Percentiles rank a stretch among this genome's conserved stretches.
Evolutionary conservation across 1,140 invertebrate genomes (phyloP).

Genomic region (Chionoecetes opilio): DNA sequence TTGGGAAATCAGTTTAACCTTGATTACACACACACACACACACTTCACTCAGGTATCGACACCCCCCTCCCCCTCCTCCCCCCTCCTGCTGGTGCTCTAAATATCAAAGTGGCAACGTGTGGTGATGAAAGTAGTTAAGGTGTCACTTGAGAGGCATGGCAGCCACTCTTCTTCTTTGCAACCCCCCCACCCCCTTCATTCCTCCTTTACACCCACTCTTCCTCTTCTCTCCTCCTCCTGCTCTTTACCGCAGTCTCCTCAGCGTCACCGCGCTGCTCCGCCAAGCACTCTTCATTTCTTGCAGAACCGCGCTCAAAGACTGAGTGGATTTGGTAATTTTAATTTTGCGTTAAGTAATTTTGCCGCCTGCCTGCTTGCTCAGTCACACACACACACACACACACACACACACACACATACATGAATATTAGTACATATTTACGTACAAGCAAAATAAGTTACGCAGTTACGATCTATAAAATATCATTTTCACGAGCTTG

Average conservation of each 20-base stretch:
- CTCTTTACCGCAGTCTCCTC: neutral
- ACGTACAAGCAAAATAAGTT: neutral
- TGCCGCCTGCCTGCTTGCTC: neutral
- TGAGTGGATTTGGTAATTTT: neutral
- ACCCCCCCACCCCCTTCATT: neutral
- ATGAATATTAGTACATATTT: neutral
- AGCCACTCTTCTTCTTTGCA: neutral
- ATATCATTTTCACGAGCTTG: too few species aligned
- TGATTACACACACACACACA: neutral
- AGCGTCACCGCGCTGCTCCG: neutral
- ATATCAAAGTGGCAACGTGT: constrained; percentile 44
- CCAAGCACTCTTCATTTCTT: neutral
- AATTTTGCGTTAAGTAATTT: constrained; percentile 16
- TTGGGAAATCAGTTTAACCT: too few species aligned
- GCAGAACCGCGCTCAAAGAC: neutral
- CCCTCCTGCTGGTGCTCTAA: neutral
- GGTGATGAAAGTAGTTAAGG: neutral
- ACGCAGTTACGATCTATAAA: neutral
- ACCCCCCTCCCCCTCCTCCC: neutral
- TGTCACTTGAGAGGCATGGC: neutral
- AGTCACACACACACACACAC: neutral
- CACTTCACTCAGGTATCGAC: neutral
- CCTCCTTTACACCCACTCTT: neutral
- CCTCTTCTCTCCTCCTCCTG: neutral
- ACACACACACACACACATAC: constrained; percentile 13